These are phyloP conservation scores for Carapus acus DNA, from an alignment of 2,797 vertebrate species.

Conservation along the genomic window DNA sequence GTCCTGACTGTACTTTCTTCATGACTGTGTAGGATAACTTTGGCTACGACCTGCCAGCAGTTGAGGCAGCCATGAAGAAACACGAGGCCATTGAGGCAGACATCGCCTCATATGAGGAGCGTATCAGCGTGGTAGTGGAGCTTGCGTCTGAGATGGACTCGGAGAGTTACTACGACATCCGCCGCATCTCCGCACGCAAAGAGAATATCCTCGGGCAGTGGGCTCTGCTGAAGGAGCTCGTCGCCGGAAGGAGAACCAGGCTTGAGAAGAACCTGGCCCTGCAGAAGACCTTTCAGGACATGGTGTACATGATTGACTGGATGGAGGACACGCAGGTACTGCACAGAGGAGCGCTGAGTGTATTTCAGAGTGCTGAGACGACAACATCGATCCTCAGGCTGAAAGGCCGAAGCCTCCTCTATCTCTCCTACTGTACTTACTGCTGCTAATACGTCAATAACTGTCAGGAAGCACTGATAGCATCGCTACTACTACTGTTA, in stretches of 20 bases:
- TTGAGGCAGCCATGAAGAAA: slow-evolving; percentile 97
- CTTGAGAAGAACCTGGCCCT: slow-evolving; percentile 88
- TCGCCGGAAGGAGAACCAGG: slow-evolving; percentile 76
- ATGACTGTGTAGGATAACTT: slow-evolving; percentile 83
- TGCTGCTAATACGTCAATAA: too few species aligned
- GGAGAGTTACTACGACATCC: slow-evolving; percentile 85
- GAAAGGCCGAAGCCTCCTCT: too few species aligned
- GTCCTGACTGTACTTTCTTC: too few species aligned
- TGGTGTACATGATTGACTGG: slow-evolving; percentile 99
- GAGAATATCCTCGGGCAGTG: slow-evolving; percentile 92
- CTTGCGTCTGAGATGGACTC: slow-evolving; percentile 82
- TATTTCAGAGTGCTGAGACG: not conserved
- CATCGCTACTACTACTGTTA: too few species aligned
- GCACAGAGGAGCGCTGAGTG: not conserved
- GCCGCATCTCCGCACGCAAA: slow-evolving; percentile 80
- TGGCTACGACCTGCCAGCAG: slow-evolving; percentile 90
- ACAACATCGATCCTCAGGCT: too few species aligned
- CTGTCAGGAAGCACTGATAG: too few species aligned
- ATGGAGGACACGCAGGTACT: slow-evolving; percentile 95
- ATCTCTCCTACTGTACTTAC: too few species aligned
- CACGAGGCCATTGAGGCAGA: slow-evolving; percentile 96
- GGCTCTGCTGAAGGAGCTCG: slow-evolving; percentile 83
- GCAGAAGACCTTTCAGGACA: slow-evolving; percentile 96
- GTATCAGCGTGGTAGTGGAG: slow-evolving; percentile 86
- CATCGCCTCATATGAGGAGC: slow-evolving; percentile 89